These are phyloP conservation scores for Semotilus atromaculatus DNA, from an alignment of 2,797 vertebrate species.

Conservation along the genomic window DNA sequence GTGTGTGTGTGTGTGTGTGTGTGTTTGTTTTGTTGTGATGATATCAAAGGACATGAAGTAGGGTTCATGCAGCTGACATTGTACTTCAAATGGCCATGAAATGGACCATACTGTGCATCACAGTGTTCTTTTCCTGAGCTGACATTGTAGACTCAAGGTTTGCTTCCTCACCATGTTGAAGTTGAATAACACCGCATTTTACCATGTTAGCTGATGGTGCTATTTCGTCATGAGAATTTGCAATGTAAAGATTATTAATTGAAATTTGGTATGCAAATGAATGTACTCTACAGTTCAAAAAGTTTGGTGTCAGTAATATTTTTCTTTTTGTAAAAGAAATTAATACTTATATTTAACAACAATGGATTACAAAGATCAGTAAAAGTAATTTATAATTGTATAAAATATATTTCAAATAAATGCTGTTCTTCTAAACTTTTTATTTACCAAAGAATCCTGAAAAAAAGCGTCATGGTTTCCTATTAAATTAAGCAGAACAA, in stretches of 20 bases:
- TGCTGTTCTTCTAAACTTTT: neutral
- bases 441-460: neutral
- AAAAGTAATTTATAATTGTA: neutral
- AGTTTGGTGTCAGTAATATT: neutral
- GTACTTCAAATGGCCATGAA: constrained; percentile 16
- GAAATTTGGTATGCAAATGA: too few species aligned
- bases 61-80: neutral
- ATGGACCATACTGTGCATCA: neutral
- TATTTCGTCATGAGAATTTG: too few species aligned
- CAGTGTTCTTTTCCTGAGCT: constrained; percentile 14
- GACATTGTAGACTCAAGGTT: constrained; percentile 51
- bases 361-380: neutral
- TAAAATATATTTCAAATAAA: neutral
- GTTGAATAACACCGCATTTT: neutral
- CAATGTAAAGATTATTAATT: too few species aligned
- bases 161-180: constrained; percentile 57
- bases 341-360: neutral
- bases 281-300: neutral
- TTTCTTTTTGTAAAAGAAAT: neutral
- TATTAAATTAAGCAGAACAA: neutral
- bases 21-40: neutral
- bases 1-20: neutral
- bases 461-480: neutral
- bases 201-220: neutral
- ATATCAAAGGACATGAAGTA: neutral